phyloP scores from a whole-genome alignment of 2,888 invertebrate genomes.

The Sphinx pinastri region DNA sequence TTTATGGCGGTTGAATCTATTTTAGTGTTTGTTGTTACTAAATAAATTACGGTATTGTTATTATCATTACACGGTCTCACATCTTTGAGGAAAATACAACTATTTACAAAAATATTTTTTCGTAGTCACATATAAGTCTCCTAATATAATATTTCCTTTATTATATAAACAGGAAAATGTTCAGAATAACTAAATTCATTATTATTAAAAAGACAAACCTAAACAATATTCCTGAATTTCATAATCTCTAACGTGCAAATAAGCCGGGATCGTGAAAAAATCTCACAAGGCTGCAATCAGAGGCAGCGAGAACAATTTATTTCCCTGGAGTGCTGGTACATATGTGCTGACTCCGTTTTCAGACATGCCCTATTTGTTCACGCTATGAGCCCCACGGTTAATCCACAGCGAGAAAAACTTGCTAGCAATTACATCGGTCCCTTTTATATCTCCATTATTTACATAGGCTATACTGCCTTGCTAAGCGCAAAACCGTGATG shows the following conservation, averaged over 20 bases:
- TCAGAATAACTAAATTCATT: background rate
- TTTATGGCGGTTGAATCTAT: no score
- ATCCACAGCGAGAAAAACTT: slow-evolving; percentile 26
- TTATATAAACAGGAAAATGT: no score
- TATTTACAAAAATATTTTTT: no score
- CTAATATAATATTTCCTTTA: no score
- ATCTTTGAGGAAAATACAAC: no score
- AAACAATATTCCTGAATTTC: slow-evolving; percentile 23
- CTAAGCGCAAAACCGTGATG: no score
- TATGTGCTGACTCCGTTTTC: slow-evolving; percentile 71
- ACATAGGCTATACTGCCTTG: background rate
- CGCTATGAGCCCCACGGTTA: slow-evolving; percentile 57
- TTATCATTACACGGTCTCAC: no score
- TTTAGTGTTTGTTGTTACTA: no score
- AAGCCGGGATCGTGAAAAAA: slow-evolving; percentile 53
- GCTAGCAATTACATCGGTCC: slow-evolving; percentile 22
- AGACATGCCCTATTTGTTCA: slow-evolving; percentile 76
- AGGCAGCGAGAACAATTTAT: slow-evolving; percentile 70
- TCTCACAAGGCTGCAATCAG: slow-evolving; percentile 70
- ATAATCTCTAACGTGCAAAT: slow-evolving; percentile 30
- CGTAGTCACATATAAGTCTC: no score
- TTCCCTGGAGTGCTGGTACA: slow-evolving; percentile 75
- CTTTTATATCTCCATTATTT: slow-evolving; percentile 18
- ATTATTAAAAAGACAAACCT: background rate
- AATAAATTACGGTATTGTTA: no score